Percentiles rank a stretch among this genome's conserved stretches.
phyloP scores from a whole-genome alignment of 2,888 invertebrate genomes.

The Baronia brevicornis region DNA sequence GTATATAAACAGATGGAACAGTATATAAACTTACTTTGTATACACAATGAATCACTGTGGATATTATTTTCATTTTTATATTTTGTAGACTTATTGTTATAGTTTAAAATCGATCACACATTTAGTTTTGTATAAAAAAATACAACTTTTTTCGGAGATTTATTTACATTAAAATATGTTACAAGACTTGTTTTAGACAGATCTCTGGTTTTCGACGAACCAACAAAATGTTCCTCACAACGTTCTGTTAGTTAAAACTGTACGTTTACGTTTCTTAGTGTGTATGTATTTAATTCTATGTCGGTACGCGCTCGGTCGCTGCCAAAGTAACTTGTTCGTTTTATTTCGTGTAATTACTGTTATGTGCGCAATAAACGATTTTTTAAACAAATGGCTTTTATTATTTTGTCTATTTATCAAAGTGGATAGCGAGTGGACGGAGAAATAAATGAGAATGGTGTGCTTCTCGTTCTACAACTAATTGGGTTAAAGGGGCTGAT shows the following conservation, averaged over 20 bases:
- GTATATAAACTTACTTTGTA: too few species aligned
- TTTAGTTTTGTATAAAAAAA: too few species aligned
- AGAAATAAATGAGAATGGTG: neutral
- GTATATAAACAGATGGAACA: too few species aligned
- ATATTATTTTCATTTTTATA: too few species aligned
- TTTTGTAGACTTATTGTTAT: too few species aligned
- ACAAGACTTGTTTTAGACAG: slow-evolving; percentile 5
- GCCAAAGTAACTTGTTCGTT: slow-evolving; percentile 7
- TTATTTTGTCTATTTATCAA: neutral
- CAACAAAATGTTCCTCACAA: slow-evolving; percentile 10
- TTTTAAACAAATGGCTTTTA: slow-evolving; percentile 8
- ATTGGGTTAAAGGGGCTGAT: too few species aligned
- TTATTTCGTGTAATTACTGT: slow-evolving; percentile 14
- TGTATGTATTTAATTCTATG: slow-evolving; percentile 8
- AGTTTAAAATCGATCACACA: too few species aligned
- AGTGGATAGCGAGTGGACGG: too few species aligned
- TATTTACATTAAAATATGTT: slow-evolving; percentile 5
- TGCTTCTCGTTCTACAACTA: neutral
- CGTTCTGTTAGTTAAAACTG: slow-evolving; percentile 8
- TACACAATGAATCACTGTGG: too few species aligned
- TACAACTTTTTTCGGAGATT: too few species aligned
- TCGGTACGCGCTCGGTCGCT: slow-evolving; percentile 4
- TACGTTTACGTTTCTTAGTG: slow-evolving; percentile 12
- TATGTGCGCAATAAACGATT: slow-evolving; percentile 16
- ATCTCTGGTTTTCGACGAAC: slow-evolving; percentile 10